These are phyloP conservation scores for Dendronephthya gigantea DNA, from an alignment of 64 coral and sea anemone genomes.

Conservation along the genomic window DNA sequence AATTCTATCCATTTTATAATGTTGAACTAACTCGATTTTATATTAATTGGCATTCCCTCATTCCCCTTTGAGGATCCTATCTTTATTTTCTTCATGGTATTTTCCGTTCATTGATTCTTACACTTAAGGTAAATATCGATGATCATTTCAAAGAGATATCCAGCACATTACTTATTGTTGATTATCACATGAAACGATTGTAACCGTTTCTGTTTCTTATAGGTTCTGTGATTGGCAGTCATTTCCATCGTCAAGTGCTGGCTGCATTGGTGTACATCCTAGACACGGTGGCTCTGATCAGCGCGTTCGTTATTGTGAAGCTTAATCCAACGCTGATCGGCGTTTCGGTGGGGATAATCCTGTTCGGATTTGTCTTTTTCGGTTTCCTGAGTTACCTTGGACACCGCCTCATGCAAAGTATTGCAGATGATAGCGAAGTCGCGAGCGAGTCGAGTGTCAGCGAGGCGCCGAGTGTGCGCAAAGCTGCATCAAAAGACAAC, in stretches of 20 bases:
- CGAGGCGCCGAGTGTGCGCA: neutral
- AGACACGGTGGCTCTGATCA: conserved; percentile 6
- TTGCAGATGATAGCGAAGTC: neutral
- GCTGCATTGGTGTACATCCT: conserved; percentile 13
- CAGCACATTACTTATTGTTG: too few species aligned
- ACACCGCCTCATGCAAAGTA: conserved; percentile 11
- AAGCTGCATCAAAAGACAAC: neutral
- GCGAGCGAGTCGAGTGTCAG: neutral
- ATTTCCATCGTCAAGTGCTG: conserved; percentile 12
- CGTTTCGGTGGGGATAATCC: neutral
- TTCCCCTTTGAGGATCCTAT: too few species aligned
- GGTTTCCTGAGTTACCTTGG: conserved; percentile 10
- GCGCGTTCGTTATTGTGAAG: conserved; percentile 14
- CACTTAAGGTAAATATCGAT: too few species aligned
- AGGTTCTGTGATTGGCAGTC: conserved; percentile 3
- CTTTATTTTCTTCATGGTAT: too few species aligned
- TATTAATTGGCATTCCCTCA: too few species aligned
- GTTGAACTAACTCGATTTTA: too few species aligned
- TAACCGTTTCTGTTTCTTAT: neutral
- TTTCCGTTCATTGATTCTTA: too few species aligned
- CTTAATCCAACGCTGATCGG: neutral
- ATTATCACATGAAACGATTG: too few species aligned
- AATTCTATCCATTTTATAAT: too few species aligned
- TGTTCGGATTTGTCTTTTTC: conserved; percentile 25
- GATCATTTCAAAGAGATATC: too few species aligned